These are phyloP conservation scores for Drosophila lacertosa DNA, from an alignment of 1,140 invertebrate species.

Conservation along the genomic window DNA sequence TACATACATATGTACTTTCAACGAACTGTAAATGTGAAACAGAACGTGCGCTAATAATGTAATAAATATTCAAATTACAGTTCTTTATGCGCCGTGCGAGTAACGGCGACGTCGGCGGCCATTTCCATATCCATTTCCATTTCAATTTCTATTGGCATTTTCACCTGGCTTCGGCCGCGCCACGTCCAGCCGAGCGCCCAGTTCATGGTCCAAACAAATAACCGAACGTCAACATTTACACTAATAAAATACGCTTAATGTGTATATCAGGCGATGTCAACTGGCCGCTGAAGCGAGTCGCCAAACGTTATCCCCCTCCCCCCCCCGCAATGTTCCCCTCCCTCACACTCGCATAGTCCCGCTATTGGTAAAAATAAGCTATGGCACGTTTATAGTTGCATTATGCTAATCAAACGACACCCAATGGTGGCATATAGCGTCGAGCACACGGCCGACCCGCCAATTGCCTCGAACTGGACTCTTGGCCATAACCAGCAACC, in stretches of 20 bases:
- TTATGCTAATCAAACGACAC: slow-evolving; percentile 82
- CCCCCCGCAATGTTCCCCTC: neutral
- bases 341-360: slow-evolving; percentile 6
- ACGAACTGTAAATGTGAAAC: slow-evolving; percentile 20
- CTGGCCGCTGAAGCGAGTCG: slow-evolving; percentile 48
- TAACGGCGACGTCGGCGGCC: neutral
- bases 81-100: slow-evolving; percentile 23
- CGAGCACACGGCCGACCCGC: slow-evolving; percentile 16
- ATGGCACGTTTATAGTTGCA: slow-evolving; percentile 79
- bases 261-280: slow-evolving; percentile 64
- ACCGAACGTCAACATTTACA: slow-evolving; percentile 74
- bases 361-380: slow-evolving; percentile 64
- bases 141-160: slow-evolving; percentile 20
- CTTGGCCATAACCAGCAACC: slow-evolving; percentile 27
- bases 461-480: slow-evolving; percentile 36
- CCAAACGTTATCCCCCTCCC: neutral
- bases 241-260: slow-evolving; percentile 71
- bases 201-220: slow-evolving; percentile 57
- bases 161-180: slow-evolving; percentile 13
- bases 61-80: slow-evolving; percentile 81
- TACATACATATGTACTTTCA: slow-evolving; percentile 29
- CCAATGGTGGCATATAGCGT: slow-evolving; percentile 78
- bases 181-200: slow-evolving; percentile 8
- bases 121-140: slow-evolving; percentile 22
- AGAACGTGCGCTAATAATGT: slow-evolving; percentile 63